Evolutionary conservation across 2,797 vertebrate species (phyloP), one percentile per base, ranked within the genome.

Genomic region (Gymnoscopelus braueri): DNA sequence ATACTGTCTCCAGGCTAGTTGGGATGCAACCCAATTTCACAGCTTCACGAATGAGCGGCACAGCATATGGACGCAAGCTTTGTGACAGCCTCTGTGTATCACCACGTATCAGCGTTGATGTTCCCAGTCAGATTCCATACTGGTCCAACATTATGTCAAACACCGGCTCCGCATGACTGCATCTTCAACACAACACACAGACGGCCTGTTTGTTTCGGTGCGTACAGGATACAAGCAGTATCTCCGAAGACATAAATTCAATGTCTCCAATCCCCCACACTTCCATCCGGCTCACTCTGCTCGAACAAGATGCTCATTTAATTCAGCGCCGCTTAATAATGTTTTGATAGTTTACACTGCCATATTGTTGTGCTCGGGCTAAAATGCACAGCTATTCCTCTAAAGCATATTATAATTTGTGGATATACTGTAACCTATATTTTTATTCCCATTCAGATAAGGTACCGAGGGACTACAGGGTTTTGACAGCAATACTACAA

Each of bases 1-100:
- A 89, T 90, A 89, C 87, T 85, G 90, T 93, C 90, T 91, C 86
- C 91, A 75, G 91, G 90, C 91, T 92, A 91, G 88, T 91, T 87
- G 91, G 92, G 92, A 94, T 89, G 88, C 93, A 93, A 93, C 94
- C 93, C 91, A 93, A 94, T 94, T 94, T 94, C 94, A 94, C 94
- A 93, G 93, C 93, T 94, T 94, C 92, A 93, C 91, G 92, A 94
- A 89, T 94, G 93, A 93, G 88, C 85, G 90, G 88, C 84, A 88
- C 89, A 92, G 90, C 94, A 94, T 94, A 93, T 94, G 94, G 94
- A 90, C 87, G 90, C 90, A 89, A 84, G 90, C 89, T 92, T 91
- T 91, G 93, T 93, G 94, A 94, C 93, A 94, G 93, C 90, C 91
- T 88, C 89, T 77, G 89, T 82, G 88, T 93, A 93, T 92, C 92